phyloP scores from a whole-genome alignment of 2,113 vertebrate species.

The Limnothrissa miodon region DNA sequence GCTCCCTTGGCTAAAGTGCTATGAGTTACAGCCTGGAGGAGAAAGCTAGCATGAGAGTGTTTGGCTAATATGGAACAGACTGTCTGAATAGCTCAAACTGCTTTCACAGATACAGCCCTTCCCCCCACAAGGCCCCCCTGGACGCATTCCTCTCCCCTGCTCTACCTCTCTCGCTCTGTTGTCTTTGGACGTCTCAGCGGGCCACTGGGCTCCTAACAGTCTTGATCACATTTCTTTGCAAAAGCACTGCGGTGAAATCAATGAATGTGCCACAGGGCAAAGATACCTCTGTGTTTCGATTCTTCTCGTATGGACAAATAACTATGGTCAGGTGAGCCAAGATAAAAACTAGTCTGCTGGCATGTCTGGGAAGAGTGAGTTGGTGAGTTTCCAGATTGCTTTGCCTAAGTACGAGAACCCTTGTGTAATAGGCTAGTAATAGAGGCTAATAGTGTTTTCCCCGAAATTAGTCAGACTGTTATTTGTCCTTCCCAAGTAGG shows the following conservation, averaged over 20 bases:
- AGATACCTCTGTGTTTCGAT: not conserved
- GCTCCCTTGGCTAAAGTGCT: constrained; percentile 25
- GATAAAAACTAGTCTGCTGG: not conserved
- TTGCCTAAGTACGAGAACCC: not conserved
- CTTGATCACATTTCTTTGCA: constrained; percentile 24
- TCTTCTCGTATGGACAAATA: not conserved
- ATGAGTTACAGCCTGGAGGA: constrained; percentile 40
- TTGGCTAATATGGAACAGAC: constrained; percentile 52
- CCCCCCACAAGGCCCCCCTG: not conserved
- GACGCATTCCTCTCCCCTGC: not conserved
- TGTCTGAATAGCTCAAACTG: constrained; percentile 29
- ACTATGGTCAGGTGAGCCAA: constrained; percentile 3
- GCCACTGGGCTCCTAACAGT: constrained; percentile 23
- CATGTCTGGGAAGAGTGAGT: not conserved
- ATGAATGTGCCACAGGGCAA: constrained; percentile 1
- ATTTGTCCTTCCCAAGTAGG: not conserved
- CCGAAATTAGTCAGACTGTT: not conserved
- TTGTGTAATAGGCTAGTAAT: no score
- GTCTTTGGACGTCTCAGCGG: constrained; percentile 35
- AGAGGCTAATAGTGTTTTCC: not conserved
- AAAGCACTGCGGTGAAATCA: constrained; percentile 10
- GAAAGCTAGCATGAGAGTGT: constrained; percentile 18
- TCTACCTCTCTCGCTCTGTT: constrained; percentile 31
- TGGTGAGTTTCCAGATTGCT: not conserved
- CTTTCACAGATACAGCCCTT: constrained; percentile 38